Base-by-base conservation (phyloP, 2,797 vertebrate species). In the Streptopelia turtur region DNA sequence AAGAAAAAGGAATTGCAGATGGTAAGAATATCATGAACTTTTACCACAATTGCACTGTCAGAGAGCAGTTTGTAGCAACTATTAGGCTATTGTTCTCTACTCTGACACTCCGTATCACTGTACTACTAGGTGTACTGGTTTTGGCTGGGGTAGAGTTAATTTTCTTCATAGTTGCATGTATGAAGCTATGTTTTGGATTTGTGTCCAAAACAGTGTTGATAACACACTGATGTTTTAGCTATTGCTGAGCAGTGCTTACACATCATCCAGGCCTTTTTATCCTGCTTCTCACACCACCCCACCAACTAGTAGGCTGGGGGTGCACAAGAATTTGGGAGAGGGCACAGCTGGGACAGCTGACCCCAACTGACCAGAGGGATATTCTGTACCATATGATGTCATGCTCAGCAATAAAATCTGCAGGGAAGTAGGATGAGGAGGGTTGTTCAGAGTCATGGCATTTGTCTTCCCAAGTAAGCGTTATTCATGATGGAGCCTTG, bases 221-320 rank as follows among this genome's bases (percentile, higher is more conserved):
- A 76, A 49, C 10, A 59, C 8, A 8, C 3, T 25, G 21, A 30
- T 43, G 27, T 50, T 71, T 52, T 59, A 55, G 56, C 39, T 61
- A 5, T 11, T 18, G 17, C 31, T 65, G 35, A 28, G 35, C 1
- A 4, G 25, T 35, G 16, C 28, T 64, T n/a, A 20, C 6, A 24
- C 24, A 64, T 39, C 49, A 31, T 12, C 30, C 52, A 79, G 37
- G 20, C 9, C 10, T 16, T 41, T 78, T 35, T 60, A 35, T 55
- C 15, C 27, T 28, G 24, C 21, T 35, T 41, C 52, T 79, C 28
- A 31, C 45, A 10, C 27, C 8, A 2, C 9, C 41, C 65, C 6
- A 5, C 22, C 16, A 41, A 22, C 1, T 1, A 25, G 16, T 6
- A 70, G 22, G 9, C 45, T 83, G 30, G 31, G 3, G 1, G 1